phyloP scores from a whole-genome alignment of 2,797 vertebrate species.

The Prionace glauca region DNA sequence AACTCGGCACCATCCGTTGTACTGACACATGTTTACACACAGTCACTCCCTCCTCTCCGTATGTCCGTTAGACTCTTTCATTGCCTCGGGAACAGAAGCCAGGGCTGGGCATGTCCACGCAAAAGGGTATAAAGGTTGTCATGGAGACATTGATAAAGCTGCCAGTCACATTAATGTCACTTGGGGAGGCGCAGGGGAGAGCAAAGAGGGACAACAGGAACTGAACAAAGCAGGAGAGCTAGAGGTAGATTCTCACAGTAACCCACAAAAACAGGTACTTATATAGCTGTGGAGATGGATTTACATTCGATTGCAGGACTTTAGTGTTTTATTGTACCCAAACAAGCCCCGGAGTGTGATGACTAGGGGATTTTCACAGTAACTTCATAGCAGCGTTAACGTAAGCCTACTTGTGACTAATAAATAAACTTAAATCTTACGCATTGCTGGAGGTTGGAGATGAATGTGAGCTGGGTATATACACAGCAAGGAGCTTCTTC shows the following conservation, averaged over 20 bases:
- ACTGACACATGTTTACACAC: no score
- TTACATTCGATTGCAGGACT: not conserved
- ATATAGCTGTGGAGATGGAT: not conserved
- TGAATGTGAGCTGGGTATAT: not conserved
- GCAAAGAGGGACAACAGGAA: slow-evolving; percentile 37
- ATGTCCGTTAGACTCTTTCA: no score
- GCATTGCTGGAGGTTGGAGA: not conserved
- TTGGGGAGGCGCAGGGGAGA: not conserved
- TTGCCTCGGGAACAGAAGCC: not conserved
- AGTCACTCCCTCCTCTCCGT: not conserved
- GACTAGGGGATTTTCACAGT: no score
- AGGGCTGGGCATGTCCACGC: not conserved
- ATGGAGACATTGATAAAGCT: slow-evolving; percentile 33
- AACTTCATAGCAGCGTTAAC: no score
- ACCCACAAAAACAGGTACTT: not conserved
- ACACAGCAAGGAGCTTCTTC: no score
- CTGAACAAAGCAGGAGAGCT: slow-evolving; percentile 37
- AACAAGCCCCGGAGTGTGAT: no score
- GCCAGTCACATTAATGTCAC: slow-evolving; percentile 1
- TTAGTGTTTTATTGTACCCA: no score
- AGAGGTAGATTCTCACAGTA: not conserved
- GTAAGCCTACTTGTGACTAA: no score
- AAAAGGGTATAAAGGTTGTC: not conserved
- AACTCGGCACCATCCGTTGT: not conserved
- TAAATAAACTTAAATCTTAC: no score